Conservation (phyloP, 2,113 vertebrate species). For the Oxyura jamaicensis region DNA sequence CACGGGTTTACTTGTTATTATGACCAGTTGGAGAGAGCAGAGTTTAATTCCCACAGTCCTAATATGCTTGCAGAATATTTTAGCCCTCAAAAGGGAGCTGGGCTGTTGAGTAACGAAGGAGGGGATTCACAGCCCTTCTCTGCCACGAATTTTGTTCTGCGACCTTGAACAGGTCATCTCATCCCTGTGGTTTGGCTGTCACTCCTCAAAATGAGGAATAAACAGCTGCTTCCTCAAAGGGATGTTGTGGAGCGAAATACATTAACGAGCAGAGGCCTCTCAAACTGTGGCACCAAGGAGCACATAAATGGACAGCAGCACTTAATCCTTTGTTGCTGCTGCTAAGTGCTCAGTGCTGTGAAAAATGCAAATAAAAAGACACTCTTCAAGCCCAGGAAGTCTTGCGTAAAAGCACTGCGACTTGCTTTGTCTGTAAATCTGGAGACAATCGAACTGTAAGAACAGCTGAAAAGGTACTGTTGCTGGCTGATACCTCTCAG, state of each 20-base stretch:
- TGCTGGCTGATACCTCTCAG: neutral
- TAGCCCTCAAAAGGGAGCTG: neutral
- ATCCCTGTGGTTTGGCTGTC: neutral
- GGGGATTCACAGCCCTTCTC: neutral
- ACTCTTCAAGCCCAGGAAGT: neutral
- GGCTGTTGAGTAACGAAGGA: neutral
- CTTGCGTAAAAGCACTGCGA: neutral
- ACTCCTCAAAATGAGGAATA: neutral
- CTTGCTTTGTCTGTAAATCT: neutral
- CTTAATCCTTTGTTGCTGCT: neutral
- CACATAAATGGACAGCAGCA: neutral
- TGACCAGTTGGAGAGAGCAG: neutral
- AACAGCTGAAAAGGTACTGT: neutral
- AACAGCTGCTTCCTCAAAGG: neutral
- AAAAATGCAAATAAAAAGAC: slow-evolving; percentile 24
- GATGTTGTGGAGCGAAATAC: neutral
- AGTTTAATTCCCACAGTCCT: neutral
- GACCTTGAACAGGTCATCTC: neutral
- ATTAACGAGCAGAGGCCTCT: neutral
- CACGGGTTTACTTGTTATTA: neutral
- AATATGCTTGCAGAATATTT: neutral
- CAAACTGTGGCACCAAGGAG: neutral
- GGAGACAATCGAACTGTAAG: neutral
- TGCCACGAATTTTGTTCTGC: neutral
- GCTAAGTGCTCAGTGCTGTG: neutral